Base-by-base conservation (phyloP, 2,888 invertebrate species). In the Autographa gamma region DNA sequence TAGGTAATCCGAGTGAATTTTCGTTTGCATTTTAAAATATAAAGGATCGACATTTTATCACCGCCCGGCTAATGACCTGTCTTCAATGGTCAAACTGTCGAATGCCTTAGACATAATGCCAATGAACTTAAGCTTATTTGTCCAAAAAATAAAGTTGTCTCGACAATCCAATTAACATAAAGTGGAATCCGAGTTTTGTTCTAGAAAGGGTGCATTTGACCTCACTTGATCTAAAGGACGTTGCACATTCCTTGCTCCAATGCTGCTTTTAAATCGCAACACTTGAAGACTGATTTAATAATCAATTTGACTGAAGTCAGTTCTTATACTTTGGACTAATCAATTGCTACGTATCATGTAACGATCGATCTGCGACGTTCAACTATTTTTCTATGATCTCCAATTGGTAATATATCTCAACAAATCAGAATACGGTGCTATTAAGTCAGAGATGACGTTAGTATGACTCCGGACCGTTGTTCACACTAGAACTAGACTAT, bases 201-300 rank as follows among this genome's bases (percentile, higher is more conserved):
- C 7, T n/a, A 48, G n/a, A 48, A 48, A 48, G 48, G 48, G 48
- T 48, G 3, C n/a, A n/a, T n/a, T 48, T 48, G 48, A 48, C 48
- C 48, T 48, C 48, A 48, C 48, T 7, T n/a, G 8, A 48, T 48
- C n/a, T 7, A n/a, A 48, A 48, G 48, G 48, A 48, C 48, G n/a
- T 48, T n/a, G 48, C 48, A 48, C n/a, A 48, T 48, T 48, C 48
- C n/a, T 48, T 48, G 48, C 48, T 48, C 14, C 43, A n/a, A 48
- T n/a, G n/a, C 6, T 6, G 2, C 14, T 16, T 16, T 16, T 43
- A 14, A 43, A 16, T 7, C n/a, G n/a, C 48, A n/a, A 43, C 4
- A 43, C 38, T 38, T 2, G 8, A 43, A 43, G 43, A 43, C 16
- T 43, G 13, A 43, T 16, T 43, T 6, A 7, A 48, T 14, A 48